These are phyloP conservation scores for Drosophila nannoptera DNA, from an alignment of 1,140 invertebrate species.

Conservation along the genomic window DNA sequence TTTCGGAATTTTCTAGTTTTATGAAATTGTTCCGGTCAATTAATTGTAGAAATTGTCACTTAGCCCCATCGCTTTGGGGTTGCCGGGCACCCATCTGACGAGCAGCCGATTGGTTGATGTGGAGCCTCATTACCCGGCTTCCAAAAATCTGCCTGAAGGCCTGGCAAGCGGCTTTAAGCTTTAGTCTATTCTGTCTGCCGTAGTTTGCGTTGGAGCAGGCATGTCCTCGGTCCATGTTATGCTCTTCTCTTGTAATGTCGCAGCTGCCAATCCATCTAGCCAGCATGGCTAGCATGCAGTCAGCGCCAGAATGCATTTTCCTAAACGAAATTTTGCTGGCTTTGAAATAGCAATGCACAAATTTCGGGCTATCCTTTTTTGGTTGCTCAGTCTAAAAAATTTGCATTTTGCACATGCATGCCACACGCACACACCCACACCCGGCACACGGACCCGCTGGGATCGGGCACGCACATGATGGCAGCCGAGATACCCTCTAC, in stretches of 20 bases:
- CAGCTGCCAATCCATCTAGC: conserved; percentile 58
- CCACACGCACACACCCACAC: conserved; percentile 51
- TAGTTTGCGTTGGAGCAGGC: conserved; percentile 2
- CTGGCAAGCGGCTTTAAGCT: conserved; percentile 44
- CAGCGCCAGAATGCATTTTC: conserved; percentile 65
- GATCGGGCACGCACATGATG: too few species aligned
- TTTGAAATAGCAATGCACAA: conserved; percentile 74
- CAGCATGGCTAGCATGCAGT: conserved; percentile 26
- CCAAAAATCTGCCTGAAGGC: background rate
- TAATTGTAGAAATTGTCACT: conserved; percentile 63
- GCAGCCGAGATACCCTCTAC: too few species aligned
- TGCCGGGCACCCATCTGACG: conserved; percentile 1
- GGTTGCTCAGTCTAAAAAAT: conserved; percentile 56
- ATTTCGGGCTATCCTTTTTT: conserved; percentile 64
- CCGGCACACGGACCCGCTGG: background rate
- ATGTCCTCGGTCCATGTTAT: too few species aligned
- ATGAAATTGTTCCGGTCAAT: conserved; percentile 78
- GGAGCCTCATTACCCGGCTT: background rate
- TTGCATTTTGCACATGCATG: conserved; percentile 69
- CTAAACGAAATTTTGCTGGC: conserved; percentile 72
- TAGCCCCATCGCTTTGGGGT: conserved; percentile 17
- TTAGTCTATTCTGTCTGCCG: conserved; percentile 26
- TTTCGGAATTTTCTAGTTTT: conserved; percentile 64
- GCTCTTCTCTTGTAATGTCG: conserved; percentile 41
- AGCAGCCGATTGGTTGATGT: conserved; percentile 5